phyloP scores from a whole-genome alignment of 2,797 vertebrate genomes.

The Leptoclinus maculatus region DNA sequence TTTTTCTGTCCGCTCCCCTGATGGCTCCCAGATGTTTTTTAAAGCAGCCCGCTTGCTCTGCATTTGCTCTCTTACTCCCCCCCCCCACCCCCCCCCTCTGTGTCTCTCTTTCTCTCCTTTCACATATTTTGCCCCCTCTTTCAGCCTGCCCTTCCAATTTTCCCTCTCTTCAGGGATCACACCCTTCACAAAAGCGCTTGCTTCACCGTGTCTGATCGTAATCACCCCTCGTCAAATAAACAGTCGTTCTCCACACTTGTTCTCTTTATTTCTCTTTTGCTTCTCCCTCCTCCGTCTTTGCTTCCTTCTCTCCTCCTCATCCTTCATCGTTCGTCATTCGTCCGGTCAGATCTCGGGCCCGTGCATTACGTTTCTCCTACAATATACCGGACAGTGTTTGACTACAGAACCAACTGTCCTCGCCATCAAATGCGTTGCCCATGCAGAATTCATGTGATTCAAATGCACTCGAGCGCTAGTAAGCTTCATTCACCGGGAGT shows the following conservation, averaged over 20 bases:
- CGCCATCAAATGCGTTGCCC: constrained; percentile 15
- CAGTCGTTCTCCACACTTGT: constrained; percentile 55
- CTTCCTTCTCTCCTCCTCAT: constrained; percentile 14
- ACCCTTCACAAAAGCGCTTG: constrained; percentile 56
- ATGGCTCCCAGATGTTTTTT: constrained; percentile 83
- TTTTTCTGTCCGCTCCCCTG: constrained; percentile 73
- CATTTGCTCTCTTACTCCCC: constrained; percentile 42
- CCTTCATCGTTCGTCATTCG: constrained; percentile 36
- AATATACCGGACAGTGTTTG: constrained; percentile 16
- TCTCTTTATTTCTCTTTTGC: constrained; percentile 61
- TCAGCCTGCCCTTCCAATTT: constrained; percentile 41
- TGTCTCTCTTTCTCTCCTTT: constrained; percentile 44
- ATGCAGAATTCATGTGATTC: constrained; percentile 45
- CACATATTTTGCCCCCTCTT: constrained; percentile 40
- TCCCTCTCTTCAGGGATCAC: constrained; percentile 57
- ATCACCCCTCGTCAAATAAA: constrained; percentile 74
- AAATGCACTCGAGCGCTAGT: constrained; percentile 23
- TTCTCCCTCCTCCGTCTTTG: constrained; percentile 6
- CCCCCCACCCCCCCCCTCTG: not conserved
- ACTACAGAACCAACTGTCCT: constrained; percentile 21
- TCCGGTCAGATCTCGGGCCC: constrained; percentile 25
- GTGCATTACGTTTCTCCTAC: constrained; percentile 2
- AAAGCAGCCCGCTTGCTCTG: constrained; percentile 57
- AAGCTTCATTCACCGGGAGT: constrained; percentile 12
- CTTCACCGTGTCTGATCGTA: constrained; percentile 72